These are phyloP conservation scores for Nebria ingens DNA, from an alignment of 1,140 invertebrate species.

Conservation along the genomic window DNA sequence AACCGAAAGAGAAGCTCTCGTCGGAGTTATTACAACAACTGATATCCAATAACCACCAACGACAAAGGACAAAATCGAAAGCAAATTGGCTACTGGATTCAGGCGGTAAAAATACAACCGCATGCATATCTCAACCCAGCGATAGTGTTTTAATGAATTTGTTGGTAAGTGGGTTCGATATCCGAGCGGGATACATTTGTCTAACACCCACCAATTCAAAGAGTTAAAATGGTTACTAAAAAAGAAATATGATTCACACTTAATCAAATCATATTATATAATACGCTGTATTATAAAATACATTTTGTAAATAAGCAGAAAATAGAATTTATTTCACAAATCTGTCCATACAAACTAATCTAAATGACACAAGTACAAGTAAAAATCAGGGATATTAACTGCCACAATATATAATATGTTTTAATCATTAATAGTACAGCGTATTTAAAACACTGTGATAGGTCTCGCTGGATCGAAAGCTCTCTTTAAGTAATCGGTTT, in stretches of 20 bases:
- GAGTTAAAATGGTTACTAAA: conserved; percentile 21
- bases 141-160: conserved; percentile 83
- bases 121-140: conserved; percentile 36
- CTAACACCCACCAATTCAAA: conserved; percentile 49
- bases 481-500: no score
- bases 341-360: no score
- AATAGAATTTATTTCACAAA: no score
- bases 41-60: conserved; percentile 35
- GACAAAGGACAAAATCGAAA: conserved; percentile 25
- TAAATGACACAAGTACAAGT: neutral
- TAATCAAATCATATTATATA: no score
- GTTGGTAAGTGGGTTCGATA: conserved; percentile 82
- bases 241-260: neutral
- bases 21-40: conserved; percentile 40
- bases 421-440: neutral
- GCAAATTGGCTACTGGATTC: conserved; percentile 29
- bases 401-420: neutral
- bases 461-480: neutral
- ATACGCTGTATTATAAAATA: no score
- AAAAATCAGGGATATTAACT: neutral
- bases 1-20: conserved; percentile 31
- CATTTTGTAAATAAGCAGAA: no score
- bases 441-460: neutral
- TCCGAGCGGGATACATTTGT: conserved; percentile 80
- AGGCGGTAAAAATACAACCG: conserved; percentile 25